Conservation (phyloP, 30 jellyfish, hydroid and myxozoan genomes). For the Cassiopea andromeda region DNA sequence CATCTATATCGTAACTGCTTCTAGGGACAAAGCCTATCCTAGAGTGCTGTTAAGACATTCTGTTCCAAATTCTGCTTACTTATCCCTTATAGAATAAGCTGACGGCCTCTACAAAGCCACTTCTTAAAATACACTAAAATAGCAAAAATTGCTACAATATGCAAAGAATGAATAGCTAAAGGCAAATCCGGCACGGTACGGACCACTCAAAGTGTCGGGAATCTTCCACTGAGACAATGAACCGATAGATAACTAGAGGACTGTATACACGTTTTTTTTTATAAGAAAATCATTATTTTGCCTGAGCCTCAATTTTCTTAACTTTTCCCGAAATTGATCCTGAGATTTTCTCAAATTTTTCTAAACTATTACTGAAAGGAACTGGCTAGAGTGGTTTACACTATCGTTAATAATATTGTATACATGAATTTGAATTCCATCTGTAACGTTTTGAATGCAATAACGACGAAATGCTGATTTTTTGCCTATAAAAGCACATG, state of each 20-base stretch:
- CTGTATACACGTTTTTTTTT: background rate
- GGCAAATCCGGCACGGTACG: background rate
- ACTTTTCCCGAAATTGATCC: no score
- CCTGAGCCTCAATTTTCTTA: no score
- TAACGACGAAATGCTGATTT: no score
- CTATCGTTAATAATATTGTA: no score
- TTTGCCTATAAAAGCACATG: no score
- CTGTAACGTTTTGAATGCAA: no score
- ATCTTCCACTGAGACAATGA: background rate
- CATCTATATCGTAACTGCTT: background rate
- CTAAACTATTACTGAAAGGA: no score
- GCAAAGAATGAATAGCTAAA: background rate
- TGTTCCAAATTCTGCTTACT: background rate
- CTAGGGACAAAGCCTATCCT: background rate
- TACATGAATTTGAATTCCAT: no score
- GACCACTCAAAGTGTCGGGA: constrained; percentile 49
- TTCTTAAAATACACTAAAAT: background rate
- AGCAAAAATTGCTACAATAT: background rate
- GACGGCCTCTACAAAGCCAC: background rate
- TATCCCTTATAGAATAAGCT: background rate
- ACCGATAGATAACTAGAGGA: constrained; percentile 2
- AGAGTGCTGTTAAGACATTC: background rate
- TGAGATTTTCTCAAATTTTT: no score
- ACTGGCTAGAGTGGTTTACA: no score
- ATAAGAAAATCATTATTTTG: no score